Base-by-base conservation (phyloP, 2,797 vertebrate genomes). In the Syndactyla subalaris region DNA sequence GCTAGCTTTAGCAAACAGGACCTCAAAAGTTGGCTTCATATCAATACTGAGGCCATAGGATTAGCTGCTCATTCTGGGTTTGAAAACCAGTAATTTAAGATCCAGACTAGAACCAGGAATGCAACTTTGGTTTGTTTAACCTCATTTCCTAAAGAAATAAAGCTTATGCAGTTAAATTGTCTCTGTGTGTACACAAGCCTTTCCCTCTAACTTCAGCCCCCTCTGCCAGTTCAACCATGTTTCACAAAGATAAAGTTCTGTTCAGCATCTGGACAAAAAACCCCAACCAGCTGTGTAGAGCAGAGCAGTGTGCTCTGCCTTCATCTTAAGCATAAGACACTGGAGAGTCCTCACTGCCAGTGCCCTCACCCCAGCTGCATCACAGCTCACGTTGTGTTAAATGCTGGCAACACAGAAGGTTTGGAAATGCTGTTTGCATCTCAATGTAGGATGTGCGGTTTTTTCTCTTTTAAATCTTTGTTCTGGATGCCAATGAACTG, bases 401-500 rank as follows among this genome's bases (percentile, higher is more conserved):
- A 66, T 34, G 48, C 66, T 85, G 70, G 36, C 0, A 4, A 70
- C 13, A 58, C 9, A 63, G 73, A 27, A 78, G 73, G 29, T 70
- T 52, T 90, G 71, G 66, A 79, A 93, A 86, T 8, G 39, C 54
- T 51, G 26, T 41, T 89, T 68, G 74, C 48, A 82, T 57, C 38
- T 85, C 86, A 55, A 0, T 61, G 34, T 9, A 75, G n/a, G 26
- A 81, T 48, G 4, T 52, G 38, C 12, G 0, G 0, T 0, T 7
- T 54, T 61, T 81, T 70, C 4, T 78, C 43, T 84, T 91, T 63
- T 23, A 83, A 32, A 51, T 75, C 73, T 88, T 91, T 89, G 24
- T 83, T 89, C 52, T 72, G 41, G 38, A 15, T 80, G 61, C 61
- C 63, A 86, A 0, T 46, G 49, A 80, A 46, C 57, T 73, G 59